phyloP scores from a whole-genome alignment of 2,113 vertebrate genomes.

The Mustela nigripes region DNA sequence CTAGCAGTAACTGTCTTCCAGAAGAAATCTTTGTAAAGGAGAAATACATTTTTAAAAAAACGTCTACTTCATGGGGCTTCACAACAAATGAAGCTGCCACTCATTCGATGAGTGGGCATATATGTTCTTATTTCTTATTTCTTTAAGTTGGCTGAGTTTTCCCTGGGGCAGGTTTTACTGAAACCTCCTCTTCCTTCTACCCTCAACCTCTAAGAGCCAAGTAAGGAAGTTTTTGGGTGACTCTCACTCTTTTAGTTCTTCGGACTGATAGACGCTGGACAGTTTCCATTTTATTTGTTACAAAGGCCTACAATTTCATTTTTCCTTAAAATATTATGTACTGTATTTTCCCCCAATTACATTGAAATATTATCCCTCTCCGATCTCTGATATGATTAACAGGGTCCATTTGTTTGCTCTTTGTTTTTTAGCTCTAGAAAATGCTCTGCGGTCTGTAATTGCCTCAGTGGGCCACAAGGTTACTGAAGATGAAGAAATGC shows the following conservation, averaged over 20 bases:
- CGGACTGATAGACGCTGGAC: neutral
- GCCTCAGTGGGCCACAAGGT: neutral
- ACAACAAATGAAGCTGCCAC: slow-evolving; percentile 2
- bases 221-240: neutral
- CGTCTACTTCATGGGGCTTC: neutral
- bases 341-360: neutral
- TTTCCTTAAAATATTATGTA: neutral
- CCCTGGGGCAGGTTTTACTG: neutral
- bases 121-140: neutral
- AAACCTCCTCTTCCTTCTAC: neutral
- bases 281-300: slow-evolving; percentile 3
- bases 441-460: neutral
- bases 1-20: slow-evolving; percentile 49
- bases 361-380: neutral
- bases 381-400: slow-evolving; percentile 1
- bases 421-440: slow-evolving; percentile 33
- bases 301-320: neutral
- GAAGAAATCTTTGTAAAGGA: slow-evolving; percentile 51
- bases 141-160: slow-evolving; percentile 22
- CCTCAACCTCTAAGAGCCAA: neutral
- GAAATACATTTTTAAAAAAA: neutral
- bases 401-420: neutral
- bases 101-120: neutral
- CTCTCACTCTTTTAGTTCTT: neutral
- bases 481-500: neutral